Evolutionary conservation across 2,888 invertebrate species (phyloP).

Genomic region (Athalia cordata): DNA sequence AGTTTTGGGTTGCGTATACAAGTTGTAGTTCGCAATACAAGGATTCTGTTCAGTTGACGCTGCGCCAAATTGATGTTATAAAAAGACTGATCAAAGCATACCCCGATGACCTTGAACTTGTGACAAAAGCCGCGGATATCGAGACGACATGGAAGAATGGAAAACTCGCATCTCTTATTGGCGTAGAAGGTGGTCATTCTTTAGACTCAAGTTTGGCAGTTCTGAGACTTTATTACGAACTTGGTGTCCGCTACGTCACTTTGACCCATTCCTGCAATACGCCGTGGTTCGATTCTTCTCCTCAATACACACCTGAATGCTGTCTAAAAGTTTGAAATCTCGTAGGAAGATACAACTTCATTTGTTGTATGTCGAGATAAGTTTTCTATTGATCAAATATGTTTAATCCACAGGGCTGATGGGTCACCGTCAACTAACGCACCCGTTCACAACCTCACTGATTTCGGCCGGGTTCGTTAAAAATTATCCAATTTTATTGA

Average conservation of each 20-base stretch:
- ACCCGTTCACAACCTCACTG: slow-evolving; percentile 69
- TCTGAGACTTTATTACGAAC: slow-evolving; percentile 76
- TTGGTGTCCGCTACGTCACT: slow-evolving; percentile 79
- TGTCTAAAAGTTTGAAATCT: not conserved
- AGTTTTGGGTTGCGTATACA: slow-evolving; percentile 80
- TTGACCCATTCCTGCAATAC: slow-evolving; percentile 79
- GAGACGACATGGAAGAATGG: slow-evolving; percentile 65
- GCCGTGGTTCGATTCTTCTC: slow-evolving; percentile 73
- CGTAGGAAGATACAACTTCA: not conserved
- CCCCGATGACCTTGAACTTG: slow-evolving; percentile 70
- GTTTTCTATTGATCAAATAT: no score
- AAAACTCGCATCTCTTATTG: slow-evolving; percentile 78
- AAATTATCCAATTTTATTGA: not conserved
- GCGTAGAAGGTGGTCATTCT: slow-evolving; percentile 79
- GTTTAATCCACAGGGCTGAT: slow-evolving; percentile 69
- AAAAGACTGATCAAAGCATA: slow-evolving; percentile 75
- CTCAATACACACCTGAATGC: not conserved
- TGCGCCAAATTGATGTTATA: slow-evolving; percentile 80
- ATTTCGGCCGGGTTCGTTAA: slow-evolving; percentile 71
- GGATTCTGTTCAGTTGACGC: slow-evolving; percentile 76
- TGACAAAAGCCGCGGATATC: slow-evolving; percentile 69
- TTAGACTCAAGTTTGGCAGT: slow-evolving; percentile 77
- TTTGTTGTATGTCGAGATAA: not conserved
- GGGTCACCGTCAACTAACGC: slow-evolving; percentile 64
- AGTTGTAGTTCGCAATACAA: slow-evolving; percentile 75